Percentiles rank a stretch among this genome's conserved stretches.
Evolutionary conservation across 2,888 invertebrate genomes (phyloP).

Genomic region (Thelaira solivaga): DNA sequence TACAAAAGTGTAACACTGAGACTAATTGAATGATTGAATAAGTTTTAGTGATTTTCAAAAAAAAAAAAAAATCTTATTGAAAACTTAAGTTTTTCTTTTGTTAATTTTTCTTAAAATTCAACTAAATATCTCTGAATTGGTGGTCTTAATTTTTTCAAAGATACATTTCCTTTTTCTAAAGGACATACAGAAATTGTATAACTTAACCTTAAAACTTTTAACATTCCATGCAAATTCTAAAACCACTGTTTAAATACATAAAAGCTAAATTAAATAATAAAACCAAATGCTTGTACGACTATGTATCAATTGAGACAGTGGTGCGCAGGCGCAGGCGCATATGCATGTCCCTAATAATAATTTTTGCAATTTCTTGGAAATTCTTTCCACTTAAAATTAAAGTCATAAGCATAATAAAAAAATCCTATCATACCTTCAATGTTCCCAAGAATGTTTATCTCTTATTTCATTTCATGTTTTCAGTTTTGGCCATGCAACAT

Average conservation of each 20-base stretch:
- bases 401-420: slow-evolving; percentile 20
- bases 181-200: too few species aligned
- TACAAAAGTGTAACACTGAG: too few species aligned
- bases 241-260: background rate
- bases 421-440: slow-evolving; percentile 46
- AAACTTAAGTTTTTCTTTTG: too few species aligned
- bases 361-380: slow-evolving; percentile 74
- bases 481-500: slow-evolving; percentile 1
- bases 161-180: too few species aligned
- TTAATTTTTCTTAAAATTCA: too few species aligned
- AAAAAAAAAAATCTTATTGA: too few species aligned
- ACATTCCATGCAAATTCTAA: too few species aligned
- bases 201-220: too few species aligned
- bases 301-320: background rate
- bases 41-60: too few species aligned
- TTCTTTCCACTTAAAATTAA: slow-evolving; percentile 65
- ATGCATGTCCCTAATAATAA: slow-evolving; percentile 48
- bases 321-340: slow-evolving; percentile 58
- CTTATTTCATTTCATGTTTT: slow-evolving; percentile 13
- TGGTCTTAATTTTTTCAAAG: too few species aligned
- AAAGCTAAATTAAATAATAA: background rate
- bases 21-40: too few species aligned
- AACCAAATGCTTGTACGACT: background rate
- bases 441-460: slow-evolving; percentile 69
- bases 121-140: too few species aligned